Conservation (phyloP, 2,888 invertebrate genomes). For the Tenthredo scrophulariae region DNA sequence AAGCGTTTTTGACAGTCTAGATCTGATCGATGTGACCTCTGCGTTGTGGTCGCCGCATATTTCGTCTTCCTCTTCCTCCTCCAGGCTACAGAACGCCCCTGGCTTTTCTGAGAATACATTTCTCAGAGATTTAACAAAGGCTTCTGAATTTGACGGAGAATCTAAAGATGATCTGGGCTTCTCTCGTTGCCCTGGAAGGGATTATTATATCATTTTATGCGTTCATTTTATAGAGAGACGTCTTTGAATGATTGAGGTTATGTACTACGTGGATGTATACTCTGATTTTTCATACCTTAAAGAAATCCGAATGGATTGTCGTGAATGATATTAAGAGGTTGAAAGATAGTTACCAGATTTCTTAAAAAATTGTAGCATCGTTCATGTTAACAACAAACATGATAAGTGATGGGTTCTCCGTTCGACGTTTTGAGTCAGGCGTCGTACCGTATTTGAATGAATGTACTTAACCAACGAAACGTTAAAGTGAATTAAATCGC, state of each 20-base stretch:
- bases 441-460: background rate
- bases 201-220: background rate
- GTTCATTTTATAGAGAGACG: background rate
- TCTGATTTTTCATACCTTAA: background rate
- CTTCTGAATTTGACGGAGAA: conserved; percentile 65
- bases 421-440: conserved; percentile 22
- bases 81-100: conserved; percentile 68
- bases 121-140: conserved; percentile 59
- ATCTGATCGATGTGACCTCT: conserved; percentile 79
- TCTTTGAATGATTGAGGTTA: conserved; percentile 13
- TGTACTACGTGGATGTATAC: background rate
- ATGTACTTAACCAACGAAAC: conserved; percentile 10
- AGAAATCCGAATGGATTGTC: conserved; percentile 22
- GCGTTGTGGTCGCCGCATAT: conserved; percentile 56
- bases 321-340: conserved; percentile 50
- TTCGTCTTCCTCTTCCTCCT: conserved; percentile 72
- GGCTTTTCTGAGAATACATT: conserved; percentile 55
- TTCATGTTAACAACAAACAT: conserved; percentile 75
- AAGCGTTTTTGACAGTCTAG: conserved; percentile 87
- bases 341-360: conserved; percentile 82
- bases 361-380: conserved; percentile 90
- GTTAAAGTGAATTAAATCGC: background rate
- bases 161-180: conserved; percentile 66
- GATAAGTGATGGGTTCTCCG: conserved; percentile 65
- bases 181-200: conserved; percentile 67